phyloP scores from a whole-genome alignment of 2,888 invertebrate genomes.

The Melanophora roralis region DNA sequence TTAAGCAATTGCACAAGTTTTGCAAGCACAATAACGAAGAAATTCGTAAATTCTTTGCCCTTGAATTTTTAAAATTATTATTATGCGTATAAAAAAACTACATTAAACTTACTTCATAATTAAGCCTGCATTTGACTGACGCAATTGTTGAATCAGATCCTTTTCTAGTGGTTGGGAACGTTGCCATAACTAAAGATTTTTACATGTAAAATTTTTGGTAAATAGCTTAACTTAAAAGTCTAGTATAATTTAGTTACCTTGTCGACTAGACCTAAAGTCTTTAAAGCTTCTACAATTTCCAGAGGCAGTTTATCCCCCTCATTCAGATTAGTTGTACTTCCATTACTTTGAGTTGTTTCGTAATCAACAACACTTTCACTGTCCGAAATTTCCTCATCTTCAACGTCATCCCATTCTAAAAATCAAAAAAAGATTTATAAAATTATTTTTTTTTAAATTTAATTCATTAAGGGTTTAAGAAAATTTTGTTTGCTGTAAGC shows the following conservation, averaged over 20 bases:
- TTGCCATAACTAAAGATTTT: constrained; percentile 68
- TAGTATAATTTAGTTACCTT: constrained; percentile 77
- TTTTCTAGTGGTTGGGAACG: constrained; percentile 77
- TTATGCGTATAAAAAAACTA: background rate
- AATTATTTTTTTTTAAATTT: background rate
- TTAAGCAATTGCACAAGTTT: constrained; percentile 82
- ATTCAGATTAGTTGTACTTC: constrained; percentile 65
- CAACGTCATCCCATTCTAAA: constrained; percentile 67
- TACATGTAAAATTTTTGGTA: background rate
- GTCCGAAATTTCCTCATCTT: constrained; percentile 78
- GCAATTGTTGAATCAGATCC: constrained; percentile 79
- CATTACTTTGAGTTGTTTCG: constrained; percentile 68
- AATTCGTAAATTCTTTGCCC: constrained; percentile 80
- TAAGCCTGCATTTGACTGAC: constrained; percentile 78
- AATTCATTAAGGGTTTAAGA: background rate
- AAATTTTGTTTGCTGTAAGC: background rate
- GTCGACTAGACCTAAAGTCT: constrained; percentile 80
- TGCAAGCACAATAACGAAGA: constrained; percentile 83
- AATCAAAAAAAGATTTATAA: background rate
- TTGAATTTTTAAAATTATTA: constrained; percentile 63
- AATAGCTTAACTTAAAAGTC: background rate
- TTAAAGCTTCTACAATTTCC: constrained; percentile 81
- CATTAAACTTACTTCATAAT: constrained; percentile 77
- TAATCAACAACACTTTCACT: constrained; percentile 76
- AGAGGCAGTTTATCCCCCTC: constrained; percentile 79